Evolutionary conservation across 2,797 vertebrate species (phyloP), one percentile per base, ranked within the genome.

Genomic region (Mustela erminea): DNA sequence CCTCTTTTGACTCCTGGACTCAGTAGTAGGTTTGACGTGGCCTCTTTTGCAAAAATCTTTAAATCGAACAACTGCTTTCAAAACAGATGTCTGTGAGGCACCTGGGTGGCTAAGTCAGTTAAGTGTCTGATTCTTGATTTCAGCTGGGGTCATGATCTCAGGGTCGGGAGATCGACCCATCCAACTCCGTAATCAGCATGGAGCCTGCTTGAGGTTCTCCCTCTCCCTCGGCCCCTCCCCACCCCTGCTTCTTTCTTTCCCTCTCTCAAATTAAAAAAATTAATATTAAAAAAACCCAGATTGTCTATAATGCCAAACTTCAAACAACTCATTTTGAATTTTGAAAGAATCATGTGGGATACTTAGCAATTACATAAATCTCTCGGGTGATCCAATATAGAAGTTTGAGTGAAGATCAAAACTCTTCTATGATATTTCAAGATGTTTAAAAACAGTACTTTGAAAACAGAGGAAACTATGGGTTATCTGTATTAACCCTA

Each of bases 41-140:
- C 21, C 20, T 93, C 13, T 77, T 85, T 64, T 90, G n/a, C 77
- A 84, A 86, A 96, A 93, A 62, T 1, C 18, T 90, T 54, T 87
- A 81, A 60, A 83, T 54, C 41, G 17, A 92, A 49, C 5, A 90
- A 23, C 60, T 68, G 8, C 62, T 92, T 98, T 93, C 68, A 89
- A 96, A 70, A 85, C 49, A 82, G 46, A 60, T 46, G 8, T 68
- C 18, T 21, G 20, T 35, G 66, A 15, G 64, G 64, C 7, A 8
- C 15, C 64, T 66, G 64, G n/a, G n/a, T 68, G 66, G 18, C 66
- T 11, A 21, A 35, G n/a, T 68, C 9, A 4, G 66, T 21, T 38
- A 35, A 35, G 66, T 2, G 18, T 35, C 18, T 68, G n/a, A 35
- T 21, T 68, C 9, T 68, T 68, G 4, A 21, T 21, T 68, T 68